Evolutionary conservation across 1,140 invertebrate genomes (phyloP), one percentile per base, ranked within the genome.

Genomic region (Atta cephalotes): DNA sequence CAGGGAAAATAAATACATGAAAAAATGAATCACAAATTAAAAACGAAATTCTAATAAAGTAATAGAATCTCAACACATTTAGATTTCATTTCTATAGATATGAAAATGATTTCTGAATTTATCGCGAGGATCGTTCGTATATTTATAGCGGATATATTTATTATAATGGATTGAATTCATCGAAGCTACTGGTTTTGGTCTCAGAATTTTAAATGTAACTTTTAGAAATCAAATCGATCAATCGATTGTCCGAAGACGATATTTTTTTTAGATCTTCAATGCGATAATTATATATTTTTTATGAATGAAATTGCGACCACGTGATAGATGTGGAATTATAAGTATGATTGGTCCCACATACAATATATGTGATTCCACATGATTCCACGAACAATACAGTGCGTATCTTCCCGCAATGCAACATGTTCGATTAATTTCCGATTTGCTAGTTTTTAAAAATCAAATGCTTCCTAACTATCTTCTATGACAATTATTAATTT

Each of bases 241-340:
- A 79, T 53, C 21, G 21, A n/a, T 78, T 18, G 16, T 21, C 10
- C 9, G 18, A 18, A 51, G 14, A 35, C 2, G 6, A 39, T 85
- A 53, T 25, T 51, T 12, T 74, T 39, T 39, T 56, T 53, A 85
- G 74, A 79, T 77, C 28, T 16, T 18, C 25, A 51, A 62, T 28
- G 6, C 49, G 53, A 12, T 82, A 10, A 10, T 3, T 82, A 25
- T 74, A 3, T 82, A 25, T 74, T 82, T 82, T 45, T 45, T 7
- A 39, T 21, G 21, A 39, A 51, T 21, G 35, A 45, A 68, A 74
- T 72, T 65, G 70, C 35, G 58, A 82, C 68, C 68, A 87, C 85
- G 79, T 82, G 78, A 45, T 45, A 45, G 35, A 35, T 7, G 56
- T 82, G 39, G n/a, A 71, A 65, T 82, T 81, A 82, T n/a, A 49